A percentile compares a stretch with the other conserved stretches of the same genome.
Evolutionary conservation across 30 jellyfish, hydroid and myxozoan species (phyloP).

Genomic region (Cassiopea andromeda): DNA sequence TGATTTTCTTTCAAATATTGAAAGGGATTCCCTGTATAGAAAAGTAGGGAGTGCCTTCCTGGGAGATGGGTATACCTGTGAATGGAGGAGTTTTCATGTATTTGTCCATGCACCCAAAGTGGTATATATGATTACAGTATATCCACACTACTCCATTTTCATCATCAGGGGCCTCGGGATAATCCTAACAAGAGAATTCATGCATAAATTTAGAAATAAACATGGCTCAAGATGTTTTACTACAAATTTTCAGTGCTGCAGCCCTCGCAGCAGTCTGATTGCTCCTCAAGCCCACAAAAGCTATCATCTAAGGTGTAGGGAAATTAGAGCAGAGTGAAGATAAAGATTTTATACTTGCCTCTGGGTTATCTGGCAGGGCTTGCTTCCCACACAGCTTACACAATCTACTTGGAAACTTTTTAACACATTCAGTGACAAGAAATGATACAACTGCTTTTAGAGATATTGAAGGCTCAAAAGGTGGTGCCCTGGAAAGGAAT

Average conservation of each 20-base stretch:
- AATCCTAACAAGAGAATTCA: conserved; percentile 17
- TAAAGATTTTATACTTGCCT: conserved; percentile 20
- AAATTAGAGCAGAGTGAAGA: no score
- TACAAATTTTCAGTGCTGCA: no score
- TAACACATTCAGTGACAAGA: conserved; percentile 70
- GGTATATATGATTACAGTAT: conserved; percentile 83
- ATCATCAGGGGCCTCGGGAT: conserved; percentile 52
- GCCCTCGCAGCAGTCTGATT: no score
- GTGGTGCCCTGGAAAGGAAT: conserved; percentile 73
- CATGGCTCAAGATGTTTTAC: neutral
- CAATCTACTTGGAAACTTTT: conserved; percentile 44
- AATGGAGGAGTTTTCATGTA: conserved; percentile 92
- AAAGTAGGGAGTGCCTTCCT: neutral
- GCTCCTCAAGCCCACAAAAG: no score
- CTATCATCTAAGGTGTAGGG: no score
- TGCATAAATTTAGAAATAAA: neutral
- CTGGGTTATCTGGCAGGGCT: conserved; percentile 73
- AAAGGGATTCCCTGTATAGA: neutral
- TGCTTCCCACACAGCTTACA: conserved; percentile 74
- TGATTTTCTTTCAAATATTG: no score
- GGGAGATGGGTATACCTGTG: conserved; percentile 47
- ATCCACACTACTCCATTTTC: conserved; percentile 80
- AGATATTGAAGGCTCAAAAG: conserved; percentile 85
- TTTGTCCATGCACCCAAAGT: conserved; percentile 64
- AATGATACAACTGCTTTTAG: conserved; percentile 60